Evolutionary conservation across 2,888 invertebrate species (phyloP).

Genomic region (Pyralis farinalis): DNA sequence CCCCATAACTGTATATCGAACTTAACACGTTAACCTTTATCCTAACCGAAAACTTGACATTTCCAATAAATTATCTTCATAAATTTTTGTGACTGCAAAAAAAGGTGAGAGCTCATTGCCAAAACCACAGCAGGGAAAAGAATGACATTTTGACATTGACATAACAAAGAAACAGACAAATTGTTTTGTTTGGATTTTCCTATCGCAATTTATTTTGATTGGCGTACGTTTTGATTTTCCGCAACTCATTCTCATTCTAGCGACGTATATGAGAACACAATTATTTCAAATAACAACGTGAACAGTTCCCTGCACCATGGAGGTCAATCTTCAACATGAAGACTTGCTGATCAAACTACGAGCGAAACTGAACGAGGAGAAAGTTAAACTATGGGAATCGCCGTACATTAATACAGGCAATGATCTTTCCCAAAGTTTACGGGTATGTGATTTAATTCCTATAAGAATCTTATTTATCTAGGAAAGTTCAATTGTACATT

Average conservation of each 20-base stretch:
- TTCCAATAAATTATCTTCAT: too few species aligned
- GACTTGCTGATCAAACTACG: constrained; percentile 84
- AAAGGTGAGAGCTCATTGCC: too few species aligned
- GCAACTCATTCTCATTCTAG: constrained; percentile 4
- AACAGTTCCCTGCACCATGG: constrained; percentile 34
- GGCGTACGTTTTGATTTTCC: not conserved
- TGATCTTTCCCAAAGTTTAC: constrained; percentile 60
- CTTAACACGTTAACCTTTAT: too few species aligned
- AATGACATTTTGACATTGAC: too few species aligned
- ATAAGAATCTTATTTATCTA: not conserved
- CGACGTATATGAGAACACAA: too few species aligned
- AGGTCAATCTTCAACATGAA: constrained; percentile 70
- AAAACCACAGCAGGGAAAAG: too few species aligned
- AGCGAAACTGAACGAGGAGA: constrained; percentile 83
- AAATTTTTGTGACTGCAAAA: too few species aligned
- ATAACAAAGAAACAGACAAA: too few species aligned
- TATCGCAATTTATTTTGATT: not conserved
- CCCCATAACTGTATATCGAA: too few species aligned
- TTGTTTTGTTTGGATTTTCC: not conserved
- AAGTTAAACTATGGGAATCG: constrained; percentile 88
- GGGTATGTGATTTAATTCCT: constrained; percentile 45
- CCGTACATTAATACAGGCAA: constrained; percentile 80
- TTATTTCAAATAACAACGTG: not conserved
- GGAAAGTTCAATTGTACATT: too few species aligned
- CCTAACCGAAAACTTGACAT: too few species aligned